Evolutionary conservation across 2,113 vertebrate species (phyloP).

Genomic region (Menura novaehollandiae): DNA sequence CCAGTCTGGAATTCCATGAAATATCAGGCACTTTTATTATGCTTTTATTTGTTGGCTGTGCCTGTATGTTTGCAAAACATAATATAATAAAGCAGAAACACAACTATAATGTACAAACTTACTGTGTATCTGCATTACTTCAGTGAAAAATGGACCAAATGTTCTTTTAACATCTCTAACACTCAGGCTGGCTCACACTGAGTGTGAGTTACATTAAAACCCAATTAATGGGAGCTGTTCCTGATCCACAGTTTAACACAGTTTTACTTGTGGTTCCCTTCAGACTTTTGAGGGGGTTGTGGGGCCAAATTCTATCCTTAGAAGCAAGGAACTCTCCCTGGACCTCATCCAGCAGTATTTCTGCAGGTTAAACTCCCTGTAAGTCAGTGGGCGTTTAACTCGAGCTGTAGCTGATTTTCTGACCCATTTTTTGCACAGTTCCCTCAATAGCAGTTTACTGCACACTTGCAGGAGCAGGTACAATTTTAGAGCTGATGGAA

Average conservation of each 20-base stretch:
- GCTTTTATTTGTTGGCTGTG: neutral
- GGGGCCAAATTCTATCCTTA: conserved; percentile 39
- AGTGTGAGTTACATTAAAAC: neutral
- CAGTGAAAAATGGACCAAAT: neutral
- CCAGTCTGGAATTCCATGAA: neutral
- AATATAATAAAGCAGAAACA: neutral
- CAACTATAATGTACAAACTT: neutral
- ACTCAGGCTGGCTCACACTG: neutral
- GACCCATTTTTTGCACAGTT: neutral
- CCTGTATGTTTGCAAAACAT: rapidly evolving
- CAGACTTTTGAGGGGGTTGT: neutral
- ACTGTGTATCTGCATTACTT: neutral
- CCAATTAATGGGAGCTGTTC: neutral
- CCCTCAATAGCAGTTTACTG: neutral
- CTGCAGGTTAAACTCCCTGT: conserved; percentile 3
- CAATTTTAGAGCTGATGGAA: neutral
- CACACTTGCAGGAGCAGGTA: neutral
- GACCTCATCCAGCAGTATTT: conserved; percentile 22
- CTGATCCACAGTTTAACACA: neutral
- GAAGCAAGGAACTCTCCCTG: neutral
- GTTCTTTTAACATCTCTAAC: rapidly evolving
- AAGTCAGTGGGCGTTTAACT: neutral
- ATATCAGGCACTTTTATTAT: neutral
- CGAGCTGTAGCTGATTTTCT: neutral
- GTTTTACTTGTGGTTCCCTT: neutral